Conservation (phyloP, 2,888 invertebrate species). For the Drosophila histrio region DNA sequence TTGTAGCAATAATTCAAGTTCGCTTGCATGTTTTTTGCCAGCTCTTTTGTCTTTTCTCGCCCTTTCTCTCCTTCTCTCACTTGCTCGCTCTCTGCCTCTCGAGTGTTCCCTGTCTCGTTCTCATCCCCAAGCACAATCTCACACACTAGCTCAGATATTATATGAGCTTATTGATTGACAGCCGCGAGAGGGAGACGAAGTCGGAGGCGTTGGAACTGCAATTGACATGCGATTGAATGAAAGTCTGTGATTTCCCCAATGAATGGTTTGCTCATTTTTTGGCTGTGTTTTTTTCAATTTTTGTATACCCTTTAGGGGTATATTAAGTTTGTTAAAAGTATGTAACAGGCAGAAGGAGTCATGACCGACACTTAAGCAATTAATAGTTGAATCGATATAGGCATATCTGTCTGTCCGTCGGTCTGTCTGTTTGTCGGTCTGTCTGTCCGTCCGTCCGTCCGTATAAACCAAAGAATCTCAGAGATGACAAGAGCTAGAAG, state of each 20-base stretch:
- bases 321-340: too few species aligned
- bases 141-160: slow-evolving; percentile 1
- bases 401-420: too few species aligned
- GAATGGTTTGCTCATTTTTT: background rate
- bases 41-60: background rate
- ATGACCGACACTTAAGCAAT: too few species aligned
- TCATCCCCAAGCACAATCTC: background rate
- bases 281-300: background rate
- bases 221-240: slow-evolving; percentile 57
- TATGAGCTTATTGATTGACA: slow-evolving; percentile 10
- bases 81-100: background rate
- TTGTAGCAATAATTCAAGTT: slow-evolving; percentile 27
- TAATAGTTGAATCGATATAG: too few species aligned
- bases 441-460: too few species aligned
- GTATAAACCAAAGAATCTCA: too few species aligned
- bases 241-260: slow-evolving; percentile 26
- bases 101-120: background rate
- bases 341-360: too few species aligned
- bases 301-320: too few species aligned
- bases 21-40: slow-evolving; percentile 31
- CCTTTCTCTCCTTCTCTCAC: background rate
- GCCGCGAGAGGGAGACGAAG: background rate
- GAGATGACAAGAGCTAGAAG: too few species aligned
- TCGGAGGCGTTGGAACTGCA: slow-evolving; percentile 26
- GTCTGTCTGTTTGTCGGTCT: too few species aligned